A percentile compares a stretch with the other conserved stretches of the same genome.
Conservation (phyloP, 2,888 invertebrate species). For the Chalcis sispes region DNA sequence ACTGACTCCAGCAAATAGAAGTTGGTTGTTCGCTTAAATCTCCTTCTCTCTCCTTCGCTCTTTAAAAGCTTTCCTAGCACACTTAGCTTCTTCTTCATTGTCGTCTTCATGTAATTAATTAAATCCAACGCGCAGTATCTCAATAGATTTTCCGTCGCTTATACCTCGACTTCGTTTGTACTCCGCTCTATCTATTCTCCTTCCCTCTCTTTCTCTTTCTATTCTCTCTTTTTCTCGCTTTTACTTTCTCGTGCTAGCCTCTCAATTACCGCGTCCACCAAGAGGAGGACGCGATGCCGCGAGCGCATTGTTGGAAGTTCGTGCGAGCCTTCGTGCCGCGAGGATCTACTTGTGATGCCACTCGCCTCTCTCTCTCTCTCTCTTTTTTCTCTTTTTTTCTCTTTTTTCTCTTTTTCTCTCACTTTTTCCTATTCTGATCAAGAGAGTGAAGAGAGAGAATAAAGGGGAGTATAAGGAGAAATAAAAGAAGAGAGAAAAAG, state of each 20-base stretch:
- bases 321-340: conserved; percentile 1
- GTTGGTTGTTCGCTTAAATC: not conserved
- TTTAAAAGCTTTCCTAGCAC: not conserved
- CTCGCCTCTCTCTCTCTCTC: not conserved
- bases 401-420: not conserved
- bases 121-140: conserved; percentile 17
- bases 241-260: no score
- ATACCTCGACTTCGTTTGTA: not conserved
- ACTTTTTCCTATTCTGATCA: conserved; percentile 9
- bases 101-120: conserved; percentile 39
- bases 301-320: conserved; percentile 44
- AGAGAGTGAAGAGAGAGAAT: not conserved
- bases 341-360: conserved; percentile 31
- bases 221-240: no score
- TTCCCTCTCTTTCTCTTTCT: not conserved
- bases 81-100: not conserved
- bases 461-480: not conserved
- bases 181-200: not conserved
- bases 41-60: not conserved
- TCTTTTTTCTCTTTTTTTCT: not conserved
- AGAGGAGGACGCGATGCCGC: not conserved
- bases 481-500: not conserved
- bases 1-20: not conserved
- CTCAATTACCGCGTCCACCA: conserved; percentile 31
- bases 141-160: conserved; percentile 10